phyloP scores from a whole-genome alignment of 2,113 vertebrate species.

The Ictalurus furcatus region DNA sequence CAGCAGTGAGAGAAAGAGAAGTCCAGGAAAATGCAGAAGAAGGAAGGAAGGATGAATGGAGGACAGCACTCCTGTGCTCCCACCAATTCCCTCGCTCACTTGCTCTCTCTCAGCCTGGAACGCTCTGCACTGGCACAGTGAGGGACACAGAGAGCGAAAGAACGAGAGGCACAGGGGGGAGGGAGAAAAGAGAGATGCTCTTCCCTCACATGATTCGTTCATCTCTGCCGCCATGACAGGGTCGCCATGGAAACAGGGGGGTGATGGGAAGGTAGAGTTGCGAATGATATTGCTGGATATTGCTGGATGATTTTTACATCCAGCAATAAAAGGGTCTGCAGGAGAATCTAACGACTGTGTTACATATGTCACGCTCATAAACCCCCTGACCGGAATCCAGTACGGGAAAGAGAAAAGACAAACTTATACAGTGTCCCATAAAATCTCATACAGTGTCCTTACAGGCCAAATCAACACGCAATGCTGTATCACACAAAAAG shows the following conservation, averaged over 20 bases:
- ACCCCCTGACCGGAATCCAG: conserved; percentile 14
- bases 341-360: conserved; percentile 45
- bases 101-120: conserved; percentile 22
- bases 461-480: conserved; percentile 13
- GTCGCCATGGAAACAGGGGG: conserved; percentile 74
- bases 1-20: conserved; percentile 17
- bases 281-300: conserved; percentile 59
- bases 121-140: conserved; percentile 38
- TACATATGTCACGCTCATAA: conserved; percentile 30
- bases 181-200: conserved; percentile 65
- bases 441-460: neutral
- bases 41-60: conserved; percentile 19
- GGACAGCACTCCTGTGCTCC: conserved; percentile 12
- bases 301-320: conserved; percentile 27
- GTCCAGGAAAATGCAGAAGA: conserved; percentile 7
- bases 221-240: conserved; percentile 73
- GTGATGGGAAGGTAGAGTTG: conserved; percentile 59
- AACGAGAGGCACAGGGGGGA: conserved; percentile 18
- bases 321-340: conserved; percentile 44
- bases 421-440: neutral
- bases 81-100: conserved; percentile 11
- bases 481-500: neutral
- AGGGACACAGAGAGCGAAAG: conserved; percentile 52
- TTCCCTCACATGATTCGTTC: conserved; percentile 73
- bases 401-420: neutral